A percentile compares a stretch with the other conserved stretches of the same genome.
These are phyloP conservation scores for Sesamia inferens DNA, from an alignment of 2,888 invertebrate species.

Conservation along the genomic window DNA sequence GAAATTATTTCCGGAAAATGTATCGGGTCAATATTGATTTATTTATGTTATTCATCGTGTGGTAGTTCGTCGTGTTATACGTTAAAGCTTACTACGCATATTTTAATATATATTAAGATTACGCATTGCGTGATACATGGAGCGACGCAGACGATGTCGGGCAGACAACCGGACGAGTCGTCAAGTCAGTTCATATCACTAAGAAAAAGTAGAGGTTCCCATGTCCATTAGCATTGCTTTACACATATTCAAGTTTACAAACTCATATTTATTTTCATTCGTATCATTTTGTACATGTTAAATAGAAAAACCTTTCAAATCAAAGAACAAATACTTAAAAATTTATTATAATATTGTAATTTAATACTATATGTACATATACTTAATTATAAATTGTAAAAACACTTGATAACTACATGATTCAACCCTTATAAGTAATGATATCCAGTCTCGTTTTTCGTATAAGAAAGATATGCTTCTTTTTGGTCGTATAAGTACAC, in stretches of 20 bases:
- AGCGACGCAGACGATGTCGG: constrained; percentile 27
- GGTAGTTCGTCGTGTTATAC: constrained; percentile 16
- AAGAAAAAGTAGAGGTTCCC: constrained; percentile 52
- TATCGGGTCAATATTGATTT: constrained; percentile 6
- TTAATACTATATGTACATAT: too few relatives aligned
- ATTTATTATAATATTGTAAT: background rate
- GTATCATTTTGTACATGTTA: background rate
- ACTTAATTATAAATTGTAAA: too few relatives aligned
- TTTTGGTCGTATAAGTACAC: constrained; percentile 48
- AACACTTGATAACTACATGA: background rate
- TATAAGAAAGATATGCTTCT: constrained; percentile 40
- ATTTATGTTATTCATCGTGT: constrained; percentile 19
- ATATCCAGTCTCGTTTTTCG: constrained; percentile 16
- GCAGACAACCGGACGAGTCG: constrained; percentile 40
- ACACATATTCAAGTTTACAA: constrained; percentile 29
- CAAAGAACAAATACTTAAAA: background rate
- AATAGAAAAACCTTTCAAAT: background rate
- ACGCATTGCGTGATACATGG: constrained; percentile 50
- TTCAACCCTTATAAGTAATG: constrained; percentile 13
- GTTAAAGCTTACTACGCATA: constrained; percentile 44
- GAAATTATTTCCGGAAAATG: background rate
- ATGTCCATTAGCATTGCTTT: constrained; percentile 50
- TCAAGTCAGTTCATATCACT: constrained; percentile 53
- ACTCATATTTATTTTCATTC: constrained; percentile 21
- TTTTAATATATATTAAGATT: constrained; percentile 49